These are phyloP conservation scores for Drepanosiphum platanoidis DNA, from an alignment of 2,888 invertebrate species.

Conservation along the genomic window DNA sequence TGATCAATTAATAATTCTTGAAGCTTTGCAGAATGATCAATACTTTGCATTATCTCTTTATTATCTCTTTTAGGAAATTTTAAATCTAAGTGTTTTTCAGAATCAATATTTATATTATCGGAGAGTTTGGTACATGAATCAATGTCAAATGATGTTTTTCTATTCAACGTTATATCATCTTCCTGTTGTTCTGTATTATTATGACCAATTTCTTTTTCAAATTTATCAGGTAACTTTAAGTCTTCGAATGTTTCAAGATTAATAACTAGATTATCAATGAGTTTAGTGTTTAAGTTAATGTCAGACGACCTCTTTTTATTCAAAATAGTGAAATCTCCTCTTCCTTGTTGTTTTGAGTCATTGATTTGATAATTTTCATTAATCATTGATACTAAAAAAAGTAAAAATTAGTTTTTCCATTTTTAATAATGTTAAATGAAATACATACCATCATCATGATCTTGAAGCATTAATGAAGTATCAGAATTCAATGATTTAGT, in stretches of 20 bases:
- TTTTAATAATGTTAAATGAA: background rate
- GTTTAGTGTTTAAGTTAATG: too few relatives aligned
- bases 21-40: background rate
- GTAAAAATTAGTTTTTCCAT: background rate
- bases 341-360: too few relatives aligned
- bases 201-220: background rate
- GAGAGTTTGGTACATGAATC: background rate
- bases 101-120: background rate
- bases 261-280: too few relatives aligned
- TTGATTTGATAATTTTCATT: too few relatives aligned
- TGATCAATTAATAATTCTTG: conserved; percentile 9
- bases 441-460: conserved; percentile 4
- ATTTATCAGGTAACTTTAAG: too few relatives aligned
- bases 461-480: background rate
- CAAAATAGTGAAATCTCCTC: too few relatives aligned
- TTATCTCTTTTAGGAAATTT: background rate
- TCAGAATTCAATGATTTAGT: conserved; percentile 6
- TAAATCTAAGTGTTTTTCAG: background rate
- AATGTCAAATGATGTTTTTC: conserved; percentile 1
- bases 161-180: background rate
- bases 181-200: background rate
- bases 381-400: conserved; percentile 14
- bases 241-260: too few relatives aligned
- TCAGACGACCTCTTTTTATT: too few relatives aligned
- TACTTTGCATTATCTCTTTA: conserved; percentile 9